Evolutionary conservation across 2,113 vertebrate species (phyloP), one percentile per base, ranked within the genome.

Genomic region (Zosterops hypoxanthus): DNA sequence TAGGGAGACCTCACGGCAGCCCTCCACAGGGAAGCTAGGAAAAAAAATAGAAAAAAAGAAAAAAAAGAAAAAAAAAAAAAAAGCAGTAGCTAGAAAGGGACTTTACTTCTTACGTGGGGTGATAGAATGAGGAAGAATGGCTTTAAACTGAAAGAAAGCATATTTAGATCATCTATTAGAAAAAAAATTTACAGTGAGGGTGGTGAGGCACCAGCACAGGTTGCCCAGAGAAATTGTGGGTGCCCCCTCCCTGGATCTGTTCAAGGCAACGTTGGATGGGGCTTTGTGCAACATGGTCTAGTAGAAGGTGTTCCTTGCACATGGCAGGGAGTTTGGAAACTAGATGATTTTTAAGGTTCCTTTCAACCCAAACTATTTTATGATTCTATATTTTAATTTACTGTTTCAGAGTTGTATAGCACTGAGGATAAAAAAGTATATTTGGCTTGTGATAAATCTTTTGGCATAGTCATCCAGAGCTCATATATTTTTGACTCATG

Each of bases 401-500:
- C 46, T 69, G 24, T 47, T 73, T 77, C n/a, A 53, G 46, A 76
- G 22, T 50, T 69, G 20, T 56, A 39, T 57, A 77, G 11, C 41
- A 44, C 2, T 83, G 72, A 70, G 64, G 36, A 82, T 39, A 57
- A 14, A 77, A 42, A 69, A 77, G 8, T 47, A 7, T 71, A 60
- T 76, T 80, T 83, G 69, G 8, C 26, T 64, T 89, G 36, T 46
- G 29, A 76, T 81, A 92, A 55, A 29, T 90, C 24, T 68, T 85
- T 69, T 69, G 6, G 14, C 46, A 31, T 34, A 44, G 29, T 85
- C 44, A 86, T 82, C 29, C 66, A 71, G 77, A 83, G 57, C 47
- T 60, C 66, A 59, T 80, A 81, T 14, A 76, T 86, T 92, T 92
- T 94, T 95, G 49, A 78, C 28, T 84, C 4, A 15, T 28, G 17